Evolutionary conservation across 1,140 invertebrate species (phyloP).

Genomic region (Brachionus rubens): DNA sequence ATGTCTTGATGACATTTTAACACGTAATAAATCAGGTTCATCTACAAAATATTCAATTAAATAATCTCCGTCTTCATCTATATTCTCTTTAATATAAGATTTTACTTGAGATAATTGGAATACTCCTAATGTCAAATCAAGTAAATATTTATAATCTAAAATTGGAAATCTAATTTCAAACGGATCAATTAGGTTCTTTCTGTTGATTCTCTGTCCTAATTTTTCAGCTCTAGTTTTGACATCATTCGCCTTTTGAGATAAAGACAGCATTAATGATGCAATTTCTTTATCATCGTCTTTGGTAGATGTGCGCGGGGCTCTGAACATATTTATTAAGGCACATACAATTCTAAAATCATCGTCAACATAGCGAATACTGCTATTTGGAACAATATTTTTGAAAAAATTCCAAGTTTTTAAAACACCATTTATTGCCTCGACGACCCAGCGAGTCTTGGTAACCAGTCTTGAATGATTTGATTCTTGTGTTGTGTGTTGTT

Average conservation of each 20-base stretch:
- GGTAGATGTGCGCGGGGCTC: background rate
- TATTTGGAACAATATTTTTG: background rate
- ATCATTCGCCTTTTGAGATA: background rate
- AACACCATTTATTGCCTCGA: background rate
- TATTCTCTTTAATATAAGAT: background rate
- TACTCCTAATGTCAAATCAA: background rate
- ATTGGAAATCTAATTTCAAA: background rate
- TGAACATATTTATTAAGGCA: background rate
- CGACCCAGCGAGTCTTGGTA: background rate
- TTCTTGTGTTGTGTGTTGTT: background rate
- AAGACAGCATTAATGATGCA: no score
- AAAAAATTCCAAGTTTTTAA: background rate
- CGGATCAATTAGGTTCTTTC: background rate
- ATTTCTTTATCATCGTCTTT: no score
- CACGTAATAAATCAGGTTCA: background rate
- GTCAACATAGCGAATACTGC: background rate
- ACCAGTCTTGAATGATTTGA: background rate
- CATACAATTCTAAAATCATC: background rate
- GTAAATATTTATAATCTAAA: background rate
- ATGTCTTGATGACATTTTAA: background rate
- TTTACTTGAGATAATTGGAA: background rate
- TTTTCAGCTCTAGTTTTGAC: background rate
- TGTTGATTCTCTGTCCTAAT: background rate
- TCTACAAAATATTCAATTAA: background rate
- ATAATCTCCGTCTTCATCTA: background rate